These are phyloP conservation scores for Chrysemys picta DNA, from an alignment of 2,113 vertebrate species.

Conservation along the genomic window DNA sequence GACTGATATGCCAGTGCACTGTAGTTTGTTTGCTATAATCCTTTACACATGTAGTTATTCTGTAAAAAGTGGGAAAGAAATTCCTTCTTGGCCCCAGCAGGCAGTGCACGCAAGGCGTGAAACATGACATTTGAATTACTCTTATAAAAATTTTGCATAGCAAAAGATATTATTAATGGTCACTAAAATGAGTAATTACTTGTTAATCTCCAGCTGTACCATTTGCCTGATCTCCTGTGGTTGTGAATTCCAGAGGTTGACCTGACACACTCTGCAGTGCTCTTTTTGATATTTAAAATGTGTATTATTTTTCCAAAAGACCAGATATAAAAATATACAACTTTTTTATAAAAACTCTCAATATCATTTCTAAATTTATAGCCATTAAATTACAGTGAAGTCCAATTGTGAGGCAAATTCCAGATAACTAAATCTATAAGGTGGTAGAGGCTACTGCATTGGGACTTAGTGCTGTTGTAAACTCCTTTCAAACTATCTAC, in stretches of 20 bases:
- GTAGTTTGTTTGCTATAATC: background rate
- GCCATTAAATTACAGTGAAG: background rate
- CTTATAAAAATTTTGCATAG: background rate
- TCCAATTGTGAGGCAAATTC: background rate
- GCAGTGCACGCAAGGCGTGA: background rate
- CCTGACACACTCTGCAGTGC: background rate
- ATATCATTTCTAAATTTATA: background rate
- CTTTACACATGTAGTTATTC: background rate
- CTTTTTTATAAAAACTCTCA: background rate
- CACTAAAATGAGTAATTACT: background rate
- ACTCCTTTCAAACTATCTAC: background rate
- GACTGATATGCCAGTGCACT: background rate
- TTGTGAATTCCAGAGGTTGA: background rate
- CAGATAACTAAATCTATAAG: background rate
- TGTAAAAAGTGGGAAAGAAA: background rate
- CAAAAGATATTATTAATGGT: background rate
- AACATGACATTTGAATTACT: accelerated
- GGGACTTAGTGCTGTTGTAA: background rate
- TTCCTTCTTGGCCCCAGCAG: background rate
- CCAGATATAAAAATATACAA: background rate
- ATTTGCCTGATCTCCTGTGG: background rate
- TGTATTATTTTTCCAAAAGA: background rate
- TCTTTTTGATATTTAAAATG: background rate
- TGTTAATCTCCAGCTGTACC: background rate
- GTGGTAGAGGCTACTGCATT: background rate